These are phyloP conservation scores for Anguilla rostrata DNA, from an alignment of 2,113 vertebrate species.

Conservation along the genomic window DNA sequence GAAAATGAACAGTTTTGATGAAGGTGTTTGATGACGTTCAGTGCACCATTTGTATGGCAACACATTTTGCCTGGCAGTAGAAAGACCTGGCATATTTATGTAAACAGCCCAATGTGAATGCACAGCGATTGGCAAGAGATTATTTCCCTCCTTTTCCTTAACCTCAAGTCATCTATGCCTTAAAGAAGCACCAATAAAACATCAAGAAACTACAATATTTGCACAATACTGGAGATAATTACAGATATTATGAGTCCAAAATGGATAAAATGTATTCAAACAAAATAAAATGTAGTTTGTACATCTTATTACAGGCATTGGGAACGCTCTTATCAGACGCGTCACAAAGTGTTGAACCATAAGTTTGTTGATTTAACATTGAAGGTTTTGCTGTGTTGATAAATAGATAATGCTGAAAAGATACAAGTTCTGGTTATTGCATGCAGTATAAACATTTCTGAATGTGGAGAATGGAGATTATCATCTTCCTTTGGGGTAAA, in stretches of 20 bases:
- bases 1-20: slow-evolving; percentile 23
- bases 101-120: background rate
- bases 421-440: slow-evolving; percentile 47
- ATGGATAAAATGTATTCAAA: background rate
- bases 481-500: slow-evolving; percentile 60
- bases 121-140: background rate
- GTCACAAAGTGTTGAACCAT: too few relatives aligned
- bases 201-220: slow-evolving; percentile 15
- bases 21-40: background rate
- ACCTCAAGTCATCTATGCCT: slow-evolving; percentile 33
- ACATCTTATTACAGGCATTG: too few relatives aligned
- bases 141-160: background rate
- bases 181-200: slow-evolving; percentile 38
- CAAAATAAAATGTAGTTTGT: slow-evolving; percentile 1
- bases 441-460: slow-evolving; percentile 66
- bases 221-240: too few relatives aligned
- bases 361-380: background rate
- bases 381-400: slow-evolving; percentile 1
- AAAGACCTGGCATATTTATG: background rate
- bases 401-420: slow-evolving; percentile 36
- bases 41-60: background rate
- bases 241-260: too few relatives aligned
- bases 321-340: too few relatives aligned
- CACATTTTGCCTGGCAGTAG: background rate
- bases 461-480: slow-evolving; percentile 53